Percentiles rank a stretch among this genome's conserved stretches.
Conservation (phyloP, 2,113 vertebrate species). For the Nycticryphes semicollaris region DNA sequence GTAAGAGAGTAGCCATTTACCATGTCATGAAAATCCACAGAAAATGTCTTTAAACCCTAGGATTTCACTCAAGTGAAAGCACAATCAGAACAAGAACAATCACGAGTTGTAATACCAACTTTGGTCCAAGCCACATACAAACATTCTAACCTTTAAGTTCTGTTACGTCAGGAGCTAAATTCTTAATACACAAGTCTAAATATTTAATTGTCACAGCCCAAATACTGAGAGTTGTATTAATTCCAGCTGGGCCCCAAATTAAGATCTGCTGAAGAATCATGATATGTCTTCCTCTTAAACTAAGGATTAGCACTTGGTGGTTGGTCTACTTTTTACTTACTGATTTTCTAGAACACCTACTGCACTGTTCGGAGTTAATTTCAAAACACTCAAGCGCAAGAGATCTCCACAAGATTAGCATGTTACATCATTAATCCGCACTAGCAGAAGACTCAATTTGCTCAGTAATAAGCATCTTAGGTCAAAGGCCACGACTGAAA, state of each 20-base stretch:
- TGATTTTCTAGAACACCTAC: not conserved
- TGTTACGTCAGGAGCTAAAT: not conserved
- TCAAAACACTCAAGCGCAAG: not conserved
- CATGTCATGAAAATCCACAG: not conserved
- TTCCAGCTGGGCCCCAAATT: not conserved
- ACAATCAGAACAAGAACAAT: not conserved
- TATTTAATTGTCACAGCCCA: not conserved
- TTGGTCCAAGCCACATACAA: not conserved
- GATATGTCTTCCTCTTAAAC: not conserved
- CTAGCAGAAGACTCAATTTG: not conserved
- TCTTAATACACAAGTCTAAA: not conserved
- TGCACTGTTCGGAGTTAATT: conserved; percentile 1
- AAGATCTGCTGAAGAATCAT: not conserved
- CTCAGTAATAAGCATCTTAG: conserved; percentile 14
- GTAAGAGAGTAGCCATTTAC: not conserved
- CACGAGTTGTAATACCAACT: not conserved
- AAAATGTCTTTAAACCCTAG: not conserved
- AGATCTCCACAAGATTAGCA: not conserved
- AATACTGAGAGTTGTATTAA: not conserved
- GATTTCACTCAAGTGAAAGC: not conserved
- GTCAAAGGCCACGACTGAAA: not conserved
- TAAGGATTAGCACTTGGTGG: not conserved
- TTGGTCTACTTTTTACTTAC: not conserved
- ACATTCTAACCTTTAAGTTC: not conserved
- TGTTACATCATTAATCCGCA: not conserved